Percentiles rank a stretch among this genome's conserved stretches.
phyloP scores from a whole-genome alignment of 2,113 vertebrate genomes.

The Cynoglossus semilaevis region DNA sequence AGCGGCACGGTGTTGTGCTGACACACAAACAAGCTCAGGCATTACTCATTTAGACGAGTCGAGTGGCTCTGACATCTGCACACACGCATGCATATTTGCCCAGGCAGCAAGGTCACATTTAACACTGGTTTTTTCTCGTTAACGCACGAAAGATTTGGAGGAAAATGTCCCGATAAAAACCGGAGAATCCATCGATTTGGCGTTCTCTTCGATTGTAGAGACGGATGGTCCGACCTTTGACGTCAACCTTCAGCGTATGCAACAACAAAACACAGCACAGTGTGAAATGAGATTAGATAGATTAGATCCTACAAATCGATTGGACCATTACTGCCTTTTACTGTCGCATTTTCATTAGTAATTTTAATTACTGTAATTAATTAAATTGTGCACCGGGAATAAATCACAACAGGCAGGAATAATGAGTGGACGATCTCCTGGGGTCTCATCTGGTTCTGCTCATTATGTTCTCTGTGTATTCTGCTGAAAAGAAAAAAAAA shows the following conservation, averaged over 20 bases:
- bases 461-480: too few relatives aligned
- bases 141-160: not conserved
- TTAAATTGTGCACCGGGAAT: not conserved
- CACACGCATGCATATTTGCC: conserved; percentile 12
- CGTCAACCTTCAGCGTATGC: not conserved
- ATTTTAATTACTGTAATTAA: not conserved
- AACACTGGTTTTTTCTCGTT: conserved; percentile 13
- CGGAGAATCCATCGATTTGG: not conserved
- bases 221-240: not conserved
- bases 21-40: conserved; percentile 66
- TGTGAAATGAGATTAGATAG: not conserved
- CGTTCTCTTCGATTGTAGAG: not conserved
- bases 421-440: too few relatives aligned
- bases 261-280: not conserved
- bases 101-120: conserved; percentile 47
- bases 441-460: too few relatives aligned
- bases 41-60: conserved; percentile 62
- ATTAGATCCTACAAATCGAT: not conserved
- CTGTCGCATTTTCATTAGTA: not conserved
- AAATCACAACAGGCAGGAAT: not conserved
- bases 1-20: conserved; percentile 51
- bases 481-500: too few relatives aligned
- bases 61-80: conserved; percentile 37
- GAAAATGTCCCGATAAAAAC: conserved; percentile 4
- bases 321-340: not conserved